phyloP scores from a whole-genome alignment of 2,888 invertebrate species.

The Schrankia costaestrigalis region DNA sequence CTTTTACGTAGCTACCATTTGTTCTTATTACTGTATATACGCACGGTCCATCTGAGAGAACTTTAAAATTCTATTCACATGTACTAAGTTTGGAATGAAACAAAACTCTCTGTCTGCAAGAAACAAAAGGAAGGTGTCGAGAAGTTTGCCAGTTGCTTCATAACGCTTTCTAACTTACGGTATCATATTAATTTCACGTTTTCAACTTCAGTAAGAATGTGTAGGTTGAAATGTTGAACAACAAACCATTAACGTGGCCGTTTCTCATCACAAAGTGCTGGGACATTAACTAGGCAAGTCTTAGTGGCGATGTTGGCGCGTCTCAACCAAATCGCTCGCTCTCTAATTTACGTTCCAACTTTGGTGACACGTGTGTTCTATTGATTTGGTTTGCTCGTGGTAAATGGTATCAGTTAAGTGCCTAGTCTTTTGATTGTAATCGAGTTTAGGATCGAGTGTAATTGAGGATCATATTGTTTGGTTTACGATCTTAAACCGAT shows the following conservation, averaged over 20 bases:
- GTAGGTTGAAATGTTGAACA: slow-evolving; percentile 37
- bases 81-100: slow-evolving; percentile 13
- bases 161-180: slow-evolving; percentile 16
- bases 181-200: slow-evolving; percentile 39
- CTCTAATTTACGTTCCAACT: slow-evolving; percentile 50
- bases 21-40: slow-evolving; percentile 35
- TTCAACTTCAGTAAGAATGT: slow-evolving; percentile 32
- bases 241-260: slow-evolving; percentile 47
- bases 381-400: slow-evolving; percentile 43
- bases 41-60: slow-evolving; percentile 10
- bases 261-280: slow-evolving; percentile 44
- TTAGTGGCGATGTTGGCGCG: slow-evolving; percentile 35
- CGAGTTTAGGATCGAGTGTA: slow-evolving; percentile 15
- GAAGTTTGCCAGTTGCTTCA: slow-evolving; percentile 20
- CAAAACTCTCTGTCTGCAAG: slow-evolving; percentile 14
- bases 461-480: too few relatives aligned
- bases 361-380: slow-evolving; percentile 52
- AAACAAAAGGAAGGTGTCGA: slow-evolving; percentile 15
- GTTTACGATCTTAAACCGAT: too few relatives aligned
- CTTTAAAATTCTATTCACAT: slow-evolving; percentile 22
- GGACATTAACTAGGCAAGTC: slow-evolving; percentile 44
- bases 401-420: slow-evolving; percentile 11
- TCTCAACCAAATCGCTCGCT: slow-evolving; percentile 37
- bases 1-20: slow-evolving; percentile 34
- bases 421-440: slow-evolving; percentile 25